phyloP scores from a whole-genome alignment of 2,113 vertebrate genomes.

The Sorex araneus region DNA sequence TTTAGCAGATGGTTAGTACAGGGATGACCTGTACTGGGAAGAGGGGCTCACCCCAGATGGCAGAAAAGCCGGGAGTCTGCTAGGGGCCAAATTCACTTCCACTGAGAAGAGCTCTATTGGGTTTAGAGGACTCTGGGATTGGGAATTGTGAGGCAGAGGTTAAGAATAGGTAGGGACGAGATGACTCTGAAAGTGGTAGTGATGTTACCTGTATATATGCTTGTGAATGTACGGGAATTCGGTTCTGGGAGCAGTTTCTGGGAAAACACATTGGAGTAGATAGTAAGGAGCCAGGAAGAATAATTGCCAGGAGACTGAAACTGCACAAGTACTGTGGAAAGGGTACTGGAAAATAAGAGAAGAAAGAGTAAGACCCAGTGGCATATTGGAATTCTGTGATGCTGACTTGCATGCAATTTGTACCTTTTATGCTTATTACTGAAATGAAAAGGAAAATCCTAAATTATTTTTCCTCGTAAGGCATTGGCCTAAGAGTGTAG shows the following conservation, averaged over 20 bases:
- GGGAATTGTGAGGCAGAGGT: not conserved
- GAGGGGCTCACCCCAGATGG: not conserved
- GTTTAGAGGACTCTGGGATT: not conserved
- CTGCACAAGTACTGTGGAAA: not conserved
- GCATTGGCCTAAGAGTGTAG: not conserved
- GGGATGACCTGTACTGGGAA: not conserved
- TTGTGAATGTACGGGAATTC: not conserved
- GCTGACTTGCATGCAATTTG: not conserved
- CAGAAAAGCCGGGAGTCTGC: not conserved
- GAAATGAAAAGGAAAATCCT: not conserved
- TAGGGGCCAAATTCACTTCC: not conserved
- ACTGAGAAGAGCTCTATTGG: not conserved
- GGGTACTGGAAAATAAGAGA: not conserved
- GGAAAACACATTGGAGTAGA: not conserved
- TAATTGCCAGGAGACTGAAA: not conserved
- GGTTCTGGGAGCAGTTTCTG: not conserved
- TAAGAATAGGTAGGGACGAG: not conserved
- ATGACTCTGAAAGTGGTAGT: not conserved
- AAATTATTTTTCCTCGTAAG: not conserved
- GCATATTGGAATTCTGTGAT: not conserved
- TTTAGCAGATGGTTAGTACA: not conserved
- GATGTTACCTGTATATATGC: not conserved
- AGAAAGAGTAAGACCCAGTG: not conserved
- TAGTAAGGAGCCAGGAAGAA: not conserved
- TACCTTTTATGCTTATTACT: not conserved